A percentile compares a stretch with the other conserved stretches of the same genome.
Conservation (phyloP, 2,888 invertebrate species). For the Adineta ricciae region DNA sequence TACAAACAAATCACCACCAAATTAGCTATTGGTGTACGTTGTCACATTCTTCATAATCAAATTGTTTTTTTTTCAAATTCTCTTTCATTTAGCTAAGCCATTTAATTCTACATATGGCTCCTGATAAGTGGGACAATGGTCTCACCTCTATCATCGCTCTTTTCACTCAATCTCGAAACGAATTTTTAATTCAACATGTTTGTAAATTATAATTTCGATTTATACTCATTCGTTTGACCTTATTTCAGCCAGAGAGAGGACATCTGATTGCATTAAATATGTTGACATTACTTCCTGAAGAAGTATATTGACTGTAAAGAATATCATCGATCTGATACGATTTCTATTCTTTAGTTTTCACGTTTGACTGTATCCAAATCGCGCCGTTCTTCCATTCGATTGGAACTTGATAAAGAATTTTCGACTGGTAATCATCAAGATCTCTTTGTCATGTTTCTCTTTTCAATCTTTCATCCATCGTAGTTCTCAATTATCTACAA, state of each 20-base stretch:
- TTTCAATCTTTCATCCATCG: neutral
- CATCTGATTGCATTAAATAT: slow-evolving; percentile 25
- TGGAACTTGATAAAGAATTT: slow-evolving; percentile 10
- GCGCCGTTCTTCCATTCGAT: neutral
- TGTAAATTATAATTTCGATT: neutral
- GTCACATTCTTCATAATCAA: neutral
- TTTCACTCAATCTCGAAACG: slow-evolving; percentile 28
- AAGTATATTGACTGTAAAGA: neutral
- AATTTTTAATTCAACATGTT: slow-evolving; percentile 26
- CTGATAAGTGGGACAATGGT: slow-evolving; percentile 32
- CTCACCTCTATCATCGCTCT: slow-evolving; percentile 21
- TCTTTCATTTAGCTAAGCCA: neutral
- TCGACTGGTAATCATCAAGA: neutral
- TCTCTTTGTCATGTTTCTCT: neutral
- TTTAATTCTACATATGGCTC: slow-evolving; percentile 23
- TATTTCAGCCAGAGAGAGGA: neutral
- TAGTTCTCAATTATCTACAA: slow-evolving; percentile 6
- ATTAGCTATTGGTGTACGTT: neutral
- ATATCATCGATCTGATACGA: neutral
- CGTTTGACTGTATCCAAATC: neutral
- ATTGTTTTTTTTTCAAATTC: neutral
- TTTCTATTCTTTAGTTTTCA: neutral
- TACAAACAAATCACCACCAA: neutral
- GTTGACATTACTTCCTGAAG: slow-evolving; percentile 31
- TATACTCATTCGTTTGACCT: neutral